Percentiles rank a stretch among this genome's conserved stretches.
phyloP scores from a whole-genome alignment of 2,888 invertebrate genomes.

The Agapostemon virescens region DNA sequence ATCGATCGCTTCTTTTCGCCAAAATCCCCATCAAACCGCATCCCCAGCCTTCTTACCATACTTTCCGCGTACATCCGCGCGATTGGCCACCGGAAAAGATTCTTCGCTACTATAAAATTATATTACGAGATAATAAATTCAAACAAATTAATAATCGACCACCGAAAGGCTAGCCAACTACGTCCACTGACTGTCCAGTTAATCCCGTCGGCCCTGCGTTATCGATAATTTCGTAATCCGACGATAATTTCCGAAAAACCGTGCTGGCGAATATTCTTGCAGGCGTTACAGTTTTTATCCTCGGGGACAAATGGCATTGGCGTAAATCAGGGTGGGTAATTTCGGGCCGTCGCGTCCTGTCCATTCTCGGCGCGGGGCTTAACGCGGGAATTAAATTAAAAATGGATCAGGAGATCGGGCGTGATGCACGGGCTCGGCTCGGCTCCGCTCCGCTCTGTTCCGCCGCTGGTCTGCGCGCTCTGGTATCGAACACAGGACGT shows the following conservation, averaged over 20 bases:
- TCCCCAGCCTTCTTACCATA: too few species aligned
- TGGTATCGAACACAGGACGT: conserved; percentile 20
- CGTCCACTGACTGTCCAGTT: not conserved
- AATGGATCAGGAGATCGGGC: conserved; percentile 40
- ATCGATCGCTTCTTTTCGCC: too few species aligned
- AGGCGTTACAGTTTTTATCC: not conserved
- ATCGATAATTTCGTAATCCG: conserved; percentile 5
- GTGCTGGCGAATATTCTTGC: not conserved
- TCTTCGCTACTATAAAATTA: not conserved
- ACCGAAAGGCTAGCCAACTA: not conserved
- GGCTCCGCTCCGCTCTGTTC: not conserved
- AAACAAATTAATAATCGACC: too few species aligned
- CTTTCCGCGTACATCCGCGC: too few species aligned
- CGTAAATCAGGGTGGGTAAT: conserved; percentile 5
- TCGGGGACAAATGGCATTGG: conserved; percentile 6
- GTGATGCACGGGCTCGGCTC: not conserved
- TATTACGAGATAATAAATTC: too few species aligned
- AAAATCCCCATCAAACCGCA: too few species aligned
- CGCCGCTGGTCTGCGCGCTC: not conserved
- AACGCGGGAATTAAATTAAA: conserved; percentile 43
- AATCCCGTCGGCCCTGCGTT: not conserved
- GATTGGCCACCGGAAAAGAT: not conserved
- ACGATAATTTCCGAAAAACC: not conserved
- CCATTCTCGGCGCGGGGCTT: conserved; percentile 15
- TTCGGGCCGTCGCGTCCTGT: conserved; percentile 1